These are phyloP conservation scores for Actinostola sp. DNA, from an alignment of 92 coral and sea anemone genomes.

Conservation along the genomic window DNA sequence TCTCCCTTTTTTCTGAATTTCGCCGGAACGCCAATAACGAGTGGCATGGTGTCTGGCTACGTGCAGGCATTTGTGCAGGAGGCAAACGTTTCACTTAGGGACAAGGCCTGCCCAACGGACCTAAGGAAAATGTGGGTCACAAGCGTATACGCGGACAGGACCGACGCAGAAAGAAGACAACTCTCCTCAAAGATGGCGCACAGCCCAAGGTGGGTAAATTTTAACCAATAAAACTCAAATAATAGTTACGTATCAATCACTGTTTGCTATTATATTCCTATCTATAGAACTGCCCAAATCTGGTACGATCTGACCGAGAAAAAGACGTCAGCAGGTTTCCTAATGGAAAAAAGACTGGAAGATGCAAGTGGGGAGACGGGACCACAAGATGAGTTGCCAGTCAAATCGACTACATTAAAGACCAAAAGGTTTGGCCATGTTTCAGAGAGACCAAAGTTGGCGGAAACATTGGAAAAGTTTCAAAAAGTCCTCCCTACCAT, in stretches of 20 bases:
- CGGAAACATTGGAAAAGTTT: neutral
- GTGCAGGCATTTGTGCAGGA: neutral
- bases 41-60: neutral
- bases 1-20: neutral
- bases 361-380: neutral
- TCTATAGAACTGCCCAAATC: neutral
- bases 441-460: neutral
- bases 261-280: neutral
- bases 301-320: neutral
- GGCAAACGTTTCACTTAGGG: neutral
- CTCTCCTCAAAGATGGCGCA: neutral
- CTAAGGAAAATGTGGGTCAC: too few species aligned
- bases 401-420: neutral
- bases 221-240: too few species aligned
- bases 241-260: too few species aligned
- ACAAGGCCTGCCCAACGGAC: neutral
- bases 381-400: neutral
- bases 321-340: neutral
- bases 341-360: neutral
- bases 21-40: neutral
- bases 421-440: too few species aligned
- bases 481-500: neutral
- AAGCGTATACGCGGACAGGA: too few species aligned
- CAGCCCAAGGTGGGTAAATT: neutral
- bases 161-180: too few species aligned